Evolutionary conservation across 2,888 invertebrate species (phyloP).

Genomic region (Argyresthia albistria): DNA sequence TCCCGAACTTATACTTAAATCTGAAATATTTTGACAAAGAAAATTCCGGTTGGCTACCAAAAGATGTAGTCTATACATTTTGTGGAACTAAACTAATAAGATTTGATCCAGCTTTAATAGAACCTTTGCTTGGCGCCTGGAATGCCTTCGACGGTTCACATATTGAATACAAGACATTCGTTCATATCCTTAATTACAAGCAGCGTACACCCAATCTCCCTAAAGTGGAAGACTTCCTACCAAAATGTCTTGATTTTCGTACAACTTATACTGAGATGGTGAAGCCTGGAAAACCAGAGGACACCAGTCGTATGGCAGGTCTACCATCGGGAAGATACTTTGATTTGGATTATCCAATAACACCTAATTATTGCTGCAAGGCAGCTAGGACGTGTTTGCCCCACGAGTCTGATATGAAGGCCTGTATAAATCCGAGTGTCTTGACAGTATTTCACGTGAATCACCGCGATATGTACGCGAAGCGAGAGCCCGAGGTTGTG

Average conservation of each 20-base stretch:
- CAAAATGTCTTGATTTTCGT: conserved; percentile 38
- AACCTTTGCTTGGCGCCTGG: conserved; percentile 56
- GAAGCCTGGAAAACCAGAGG: conserved; percentile 29
- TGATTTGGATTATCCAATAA: conserved; percentile 45
- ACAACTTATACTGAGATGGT: conserved; percentile 58
- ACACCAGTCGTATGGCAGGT: conserved; percentile 36
- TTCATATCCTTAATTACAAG: conserved; percentile 56
- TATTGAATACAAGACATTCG: conserved; percentile 63
- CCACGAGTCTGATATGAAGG: conserved; percentile 45
- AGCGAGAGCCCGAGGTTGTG: conserved; percentile 38
- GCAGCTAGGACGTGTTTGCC: conserved; percentile 37
- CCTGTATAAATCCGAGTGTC: conserved; percentile 40
- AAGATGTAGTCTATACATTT: conserved; percentile 46
- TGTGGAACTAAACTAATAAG: conserved; percentile 49
- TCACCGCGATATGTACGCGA: conserved; percentile 51
- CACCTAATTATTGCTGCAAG: conserved; percentile 31
- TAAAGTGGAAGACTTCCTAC: conserved; percentile 41
- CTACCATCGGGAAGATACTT: conserved; percentile 55
- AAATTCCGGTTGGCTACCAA: conserved; percentile 54
- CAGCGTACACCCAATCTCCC: conserved; percentile 46
- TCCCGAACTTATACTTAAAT: conserved; percentile 33
- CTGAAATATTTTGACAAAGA: conserved; percentile 44
- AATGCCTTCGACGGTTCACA: conserved; percentile 50
- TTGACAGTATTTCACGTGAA: conserved; percentile 38
- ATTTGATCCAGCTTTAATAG: conserved; percentile 58